These are phyloP conservation scores for Silurus glanis DNA, from an alignment of 2,113 vertebrate species.

Conservation along the genomic window DNA sequence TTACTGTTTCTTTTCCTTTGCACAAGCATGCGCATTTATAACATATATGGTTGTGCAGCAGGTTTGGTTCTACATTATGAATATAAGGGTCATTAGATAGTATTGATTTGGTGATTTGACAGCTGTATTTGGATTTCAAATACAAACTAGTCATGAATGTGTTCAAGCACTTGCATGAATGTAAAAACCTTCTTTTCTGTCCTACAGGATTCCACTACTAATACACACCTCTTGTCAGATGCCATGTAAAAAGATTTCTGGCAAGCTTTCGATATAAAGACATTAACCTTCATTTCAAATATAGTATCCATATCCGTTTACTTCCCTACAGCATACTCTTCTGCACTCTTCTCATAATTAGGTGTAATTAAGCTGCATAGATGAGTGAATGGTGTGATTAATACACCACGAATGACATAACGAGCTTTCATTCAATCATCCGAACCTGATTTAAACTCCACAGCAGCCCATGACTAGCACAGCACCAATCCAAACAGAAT, in stretches of 20 bases:
- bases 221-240: neutral
- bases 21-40: neutral
- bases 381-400: constrained; percentile 10
- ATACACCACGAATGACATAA: neutral
- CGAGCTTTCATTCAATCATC: constrained; percentile 6
- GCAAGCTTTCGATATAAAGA: neutral
- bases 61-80: neutral
- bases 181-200: neutral
- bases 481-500: neutral
- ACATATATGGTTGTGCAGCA: neutral
- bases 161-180: neutral
- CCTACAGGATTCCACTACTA: neutral
- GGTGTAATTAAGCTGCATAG: neutral
- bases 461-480: constrained; percentile 1
- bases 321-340: neutral
- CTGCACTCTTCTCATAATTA: constrained; percentile 14
- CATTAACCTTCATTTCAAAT: neutral
- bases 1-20: no score
- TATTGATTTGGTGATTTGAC: neutral
- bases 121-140: neutral
- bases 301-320: neutral
- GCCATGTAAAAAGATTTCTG: neutral
- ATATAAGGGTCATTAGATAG: no score
- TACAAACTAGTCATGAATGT: neutral
- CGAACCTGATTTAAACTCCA: neutral